Base-by-base conservation (phyloP, 2,797 vertebrate species). In the Lateolabrax maculatus region DNA sequence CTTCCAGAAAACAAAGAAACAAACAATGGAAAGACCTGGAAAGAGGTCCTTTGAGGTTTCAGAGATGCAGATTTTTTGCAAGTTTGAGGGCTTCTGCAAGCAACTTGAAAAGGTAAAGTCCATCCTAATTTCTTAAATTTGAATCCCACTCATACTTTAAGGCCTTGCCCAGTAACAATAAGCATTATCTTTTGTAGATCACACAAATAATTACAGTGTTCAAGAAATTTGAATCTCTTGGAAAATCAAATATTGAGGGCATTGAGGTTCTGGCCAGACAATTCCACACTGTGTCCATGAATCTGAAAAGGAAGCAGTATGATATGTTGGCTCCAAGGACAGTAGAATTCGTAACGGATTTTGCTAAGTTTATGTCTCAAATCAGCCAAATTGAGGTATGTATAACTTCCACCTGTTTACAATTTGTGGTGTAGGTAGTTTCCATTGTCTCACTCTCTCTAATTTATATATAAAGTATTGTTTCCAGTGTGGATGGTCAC, bases 11-110 rank as follows among this genome's bases (percentile, higher is more conserved):
- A 91, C 92, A 78, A 96, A 90, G 66, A 87, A 92, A 79, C 88
- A 93, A 75, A 91, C 90, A 87, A 80, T 83, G 63, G 89, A 94
- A 67, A 90, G 80, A 37, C 80, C 70, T 46, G 93, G 91, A 70
- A 92, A 94, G 78, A 95, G 85, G 49, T 66, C 93, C 63, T 94
- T 96, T 75, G 95, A 96, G 79, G 89, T 96, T 60, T 96, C 96
- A 11, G 96, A 96, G 89, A 93, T 85, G 86, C 94, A 95, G 64
- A 95, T 97, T 79, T 96, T 97, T 93, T 92, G 94, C 66, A 96
- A 95, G 92, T 95, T 96, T 79, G 95, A 96, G 81, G 90, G 84
- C 39, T 96, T 97, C 88, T 96, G 95, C 84, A 95, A 94, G 84
- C 95, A 96, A 69, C 91, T 97, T 43, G 93, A 96, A 81, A 96